Percentiles rank a stretch among this genome's conserved stretches.
Conservation (phyloP, 1,140 invertebrate genomes). For the Drosophila sucinea region DNA sequence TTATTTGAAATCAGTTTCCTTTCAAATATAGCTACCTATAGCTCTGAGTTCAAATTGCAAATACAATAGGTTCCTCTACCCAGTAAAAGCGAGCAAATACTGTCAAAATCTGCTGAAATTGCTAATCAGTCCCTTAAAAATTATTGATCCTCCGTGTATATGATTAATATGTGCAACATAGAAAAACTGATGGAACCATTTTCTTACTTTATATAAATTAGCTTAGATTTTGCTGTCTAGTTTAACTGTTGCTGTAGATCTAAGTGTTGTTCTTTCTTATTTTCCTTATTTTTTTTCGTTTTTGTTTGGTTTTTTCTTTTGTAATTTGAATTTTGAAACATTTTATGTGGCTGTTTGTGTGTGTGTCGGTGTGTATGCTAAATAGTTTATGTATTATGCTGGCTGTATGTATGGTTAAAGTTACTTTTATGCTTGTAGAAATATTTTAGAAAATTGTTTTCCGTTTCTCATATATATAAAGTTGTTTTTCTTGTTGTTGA, state of each 20-base stretch:
- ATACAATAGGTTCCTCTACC: too few relatives aligned
- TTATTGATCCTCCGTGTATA: neutral
- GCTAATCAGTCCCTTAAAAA: neutral
- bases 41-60: too few relatives aligned
- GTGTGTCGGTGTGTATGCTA: conserved; percentile 19
- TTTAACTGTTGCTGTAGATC: neutral
- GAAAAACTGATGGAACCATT: neutral
- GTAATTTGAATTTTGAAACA: neutral
- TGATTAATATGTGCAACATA: neutral
- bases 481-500: neutral
- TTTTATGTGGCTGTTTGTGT: neutral
- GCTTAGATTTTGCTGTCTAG: conserved; percentile 3
- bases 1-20: too few relatives aligned
- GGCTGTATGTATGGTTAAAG: conserved; percentile 30
- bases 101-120: neutral
- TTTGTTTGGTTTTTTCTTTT: neutral
- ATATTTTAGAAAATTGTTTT: conserved; percentile 17
- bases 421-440: conserved; percentile 10
- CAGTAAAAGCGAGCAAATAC: neutral
- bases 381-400: conserved; percentile 46
- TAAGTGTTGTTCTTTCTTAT: conserved; percentile 39
- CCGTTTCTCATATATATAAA: conserved; percentile 2
- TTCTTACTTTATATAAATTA: conserved; percentile 1
- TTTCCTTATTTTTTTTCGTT: conserved; percentile 1
- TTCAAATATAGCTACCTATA: too few relatives aligned